phyloP scores from a whole-genome alignment of 2,888 invertebrate species.

The Luperina testacea region DNA sequence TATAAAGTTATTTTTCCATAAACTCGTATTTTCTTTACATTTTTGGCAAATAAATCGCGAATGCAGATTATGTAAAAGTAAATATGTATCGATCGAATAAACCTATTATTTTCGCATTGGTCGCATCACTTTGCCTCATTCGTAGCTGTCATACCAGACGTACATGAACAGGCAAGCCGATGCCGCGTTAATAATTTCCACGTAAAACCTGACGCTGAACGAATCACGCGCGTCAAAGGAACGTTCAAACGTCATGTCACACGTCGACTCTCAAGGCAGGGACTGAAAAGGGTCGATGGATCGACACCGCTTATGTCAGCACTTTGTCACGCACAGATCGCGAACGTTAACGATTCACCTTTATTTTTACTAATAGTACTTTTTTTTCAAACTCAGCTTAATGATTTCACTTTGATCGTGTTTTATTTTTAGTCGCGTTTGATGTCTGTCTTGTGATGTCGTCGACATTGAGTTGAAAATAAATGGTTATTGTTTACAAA shows the following conservation, averaged over 20 bases:
- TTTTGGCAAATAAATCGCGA: too few relatives aligned
- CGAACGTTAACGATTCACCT: conserved; percentile 74
- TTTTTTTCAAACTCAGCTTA: conserved; percentile 59
- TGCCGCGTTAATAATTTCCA: conserved; percentile 42
- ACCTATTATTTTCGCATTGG: neutral
- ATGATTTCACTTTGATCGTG: conserved; percentile 49
- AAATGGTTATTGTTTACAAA: neutral
- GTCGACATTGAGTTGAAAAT: neutral
- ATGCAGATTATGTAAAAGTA: neutral
- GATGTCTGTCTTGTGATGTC: conserved; percentile 17
- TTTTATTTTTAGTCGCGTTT: conserved; percentile 20
- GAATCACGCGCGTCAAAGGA: conserved; percentile 54
- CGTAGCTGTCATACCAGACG: conserved; percentile 1
- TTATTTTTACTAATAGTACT: conserved; percentile 61
- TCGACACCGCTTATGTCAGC: conserved; percentile 78
- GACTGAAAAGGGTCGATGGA: conserved; percentile 78
- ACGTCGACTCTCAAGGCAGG: conserved; percentile 57
- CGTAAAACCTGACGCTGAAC: conserved; percentile 52
- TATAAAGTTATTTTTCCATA: too few relatives aligned
- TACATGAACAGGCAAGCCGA: conserved; percentile 20
- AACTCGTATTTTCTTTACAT: too few relatives aligned
- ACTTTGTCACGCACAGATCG: conserved; percentile 77
- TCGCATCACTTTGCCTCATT: neutral
- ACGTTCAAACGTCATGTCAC: conserved; percentile 57
- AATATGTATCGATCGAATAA: neutral